phyloP scores from a whole-genome alignment of 2,113 vertebrate genomes.

The Cebus imitator region DNA sequence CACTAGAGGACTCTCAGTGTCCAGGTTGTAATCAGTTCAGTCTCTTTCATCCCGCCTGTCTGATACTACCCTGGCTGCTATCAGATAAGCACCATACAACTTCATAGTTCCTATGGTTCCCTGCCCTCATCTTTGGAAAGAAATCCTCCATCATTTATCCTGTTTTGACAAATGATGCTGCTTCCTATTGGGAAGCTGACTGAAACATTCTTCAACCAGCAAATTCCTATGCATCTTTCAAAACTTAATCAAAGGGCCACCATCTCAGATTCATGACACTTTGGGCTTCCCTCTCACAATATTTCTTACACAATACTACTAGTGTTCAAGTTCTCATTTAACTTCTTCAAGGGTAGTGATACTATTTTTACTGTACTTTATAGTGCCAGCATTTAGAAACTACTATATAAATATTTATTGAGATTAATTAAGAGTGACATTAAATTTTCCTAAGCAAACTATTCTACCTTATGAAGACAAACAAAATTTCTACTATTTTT shows the following conservation, averaged over 20 bases:
- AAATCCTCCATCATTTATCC: background rate
- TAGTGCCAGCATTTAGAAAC: background rate
- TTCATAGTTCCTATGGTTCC: background rate
- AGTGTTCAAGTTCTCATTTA: background rate
- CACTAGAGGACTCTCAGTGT: background rate
- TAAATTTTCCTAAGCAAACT: constrained; percentile 19
- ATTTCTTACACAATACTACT: background rate
- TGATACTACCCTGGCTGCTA: background rate
- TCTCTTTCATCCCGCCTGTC: background rate
- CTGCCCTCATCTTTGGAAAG: background rate
- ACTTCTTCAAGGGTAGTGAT: background rate
- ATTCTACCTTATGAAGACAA: background rate
- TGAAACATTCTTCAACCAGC: background rate
- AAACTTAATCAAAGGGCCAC: background rate
- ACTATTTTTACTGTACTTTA: background rate
- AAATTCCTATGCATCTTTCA: background rate
- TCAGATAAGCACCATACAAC: background rate
- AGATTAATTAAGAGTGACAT: constrained; percentile 7
- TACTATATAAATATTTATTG: background rate
- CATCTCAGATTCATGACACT: background rate
- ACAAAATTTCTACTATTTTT: background rate
- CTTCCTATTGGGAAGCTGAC: background rate
- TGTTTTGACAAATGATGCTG: background rate
- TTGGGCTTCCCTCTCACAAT: background rate
- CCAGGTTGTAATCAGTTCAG: background rate